Conservation (phyloP, 2,888 invertebrate species). For the Latrodectus hesperus region DNA sequence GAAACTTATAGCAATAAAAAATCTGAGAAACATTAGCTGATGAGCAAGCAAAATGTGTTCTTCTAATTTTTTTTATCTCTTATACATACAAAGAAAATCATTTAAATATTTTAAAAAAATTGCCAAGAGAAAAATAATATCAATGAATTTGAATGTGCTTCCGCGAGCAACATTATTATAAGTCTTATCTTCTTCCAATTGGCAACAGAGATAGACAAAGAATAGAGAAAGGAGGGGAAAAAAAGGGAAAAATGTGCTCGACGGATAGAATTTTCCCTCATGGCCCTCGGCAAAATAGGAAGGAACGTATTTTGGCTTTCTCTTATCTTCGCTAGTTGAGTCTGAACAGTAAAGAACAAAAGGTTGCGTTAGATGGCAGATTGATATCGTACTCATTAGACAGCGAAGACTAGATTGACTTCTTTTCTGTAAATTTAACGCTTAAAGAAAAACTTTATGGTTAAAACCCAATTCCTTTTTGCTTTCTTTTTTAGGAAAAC, state of each 20-base stretch:
- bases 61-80: too few species aligned
- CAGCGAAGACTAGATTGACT: conserved; percentile 14
- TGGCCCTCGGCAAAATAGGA: conserved; percentile 18
- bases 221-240: background rate
- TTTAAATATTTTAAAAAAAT: too few species aligned
- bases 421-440: conserved; percentile 2
- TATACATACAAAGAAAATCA: too few species aligned
- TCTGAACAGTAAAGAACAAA: conserved; percentile 51
- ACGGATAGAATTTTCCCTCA: conserved; percentile 9
- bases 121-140: too few species aligned
- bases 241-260: conserved; percentile 1
- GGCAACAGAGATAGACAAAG: background rate
- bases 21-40: too few species aligned
- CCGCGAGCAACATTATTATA: too few species aligned
- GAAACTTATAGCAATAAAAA: too few species aligned
- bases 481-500: background rate
- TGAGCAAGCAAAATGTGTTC: too few species aligned
- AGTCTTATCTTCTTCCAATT: too few species aligned
- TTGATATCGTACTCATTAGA: conserved; percentile 22
- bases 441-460: background rate
- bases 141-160: too few species aligned
- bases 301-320: conserved; percentile 23
- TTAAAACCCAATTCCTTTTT: background rate
- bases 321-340: conserved; percentile 38
- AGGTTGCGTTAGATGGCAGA: conserved; percentile 21